Base-by-base conservation (phyloP, 64 coral and sea anemone genomes). In the Pocillopora damicornis region DNA sequence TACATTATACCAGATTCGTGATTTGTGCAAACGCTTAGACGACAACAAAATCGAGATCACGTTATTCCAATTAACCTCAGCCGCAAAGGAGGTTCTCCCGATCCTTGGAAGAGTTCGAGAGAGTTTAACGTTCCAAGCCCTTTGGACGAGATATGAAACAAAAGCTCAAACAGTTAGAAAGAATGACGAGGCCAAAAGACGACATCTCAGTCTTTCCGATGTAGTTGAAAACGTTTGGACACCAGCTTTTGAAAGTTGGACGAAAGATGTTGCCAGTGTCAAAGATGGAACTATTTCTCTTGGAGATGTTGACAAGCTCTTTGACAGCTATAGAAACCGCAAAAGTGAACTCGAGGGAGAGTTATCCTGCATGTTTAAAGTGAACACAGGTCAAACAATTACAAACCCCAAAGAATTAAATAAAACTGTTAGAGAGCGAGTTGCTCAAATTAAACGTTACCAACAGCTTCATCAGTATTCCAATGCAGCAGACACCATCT, bases 291-390 rank as follows among this genome's bases (percentile, higher is more conserved):
- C 78, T 13, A 73, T 88, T 20, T 7, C 9, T 35, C 86, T 92
- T 3, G 15, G 59, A 45, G 76, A 76, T 18, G 61, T 92, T 18
- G 91, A 92, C 58, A 82, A 56, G n/a, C 38, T 74, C 18, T 92
- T 92, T 59, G 79, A 13, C 13, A 58, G 8, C 5, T 80, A 88
- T 63, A 81, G 69, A 16, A 11, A 68, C 17, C 74, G 17, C 25
- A 60, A 63, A 63, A 58, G 83, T 2, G 72, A 78, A 10, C 63
- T 93, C 36, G 59, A 58, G 14, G 13, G 8, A 51, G 91, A 93
- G 16, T 42, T 93, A 17, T 1, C 16, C n/a, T 1, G 45, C 74
- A 76, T 89, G 22, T 91, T 91, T n/a, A 0, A 16, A 0, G 1
- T 65, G 0, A 51, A 30, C 45, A 1, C 17, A 64, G 25, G 0